Evolutionary conservation across 2,113 vertebrate species (phyloP).

Genomic region (Ailurus styani): DNA sequence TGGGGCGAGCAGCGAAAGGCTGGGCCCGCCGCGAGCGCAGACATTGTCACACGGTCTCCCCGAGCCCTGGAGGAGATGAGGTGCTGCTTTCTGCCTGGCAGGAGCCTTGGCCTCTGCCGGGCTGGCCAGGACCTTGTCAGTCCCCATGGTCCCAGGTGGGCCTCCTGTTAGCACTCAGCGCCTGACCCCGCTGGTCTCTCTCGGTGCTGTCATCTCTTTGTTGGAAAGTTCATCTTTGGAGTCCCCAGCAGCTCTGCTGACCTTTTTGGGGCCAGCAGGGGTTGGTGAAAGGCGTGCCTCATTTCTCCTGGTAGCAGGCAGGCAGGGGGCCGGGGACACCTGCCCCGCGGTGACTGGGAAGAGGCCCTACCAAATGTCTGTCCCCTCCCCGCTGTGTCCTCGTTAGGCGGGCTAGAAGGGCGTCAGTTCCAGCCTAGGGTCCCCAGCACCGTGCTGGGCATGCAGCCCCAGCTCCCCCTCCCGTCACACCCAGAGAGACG

Average conservation of each 20-base stretch:
- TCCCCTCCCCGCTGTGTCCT: not conserved
- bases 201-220: not conserved
- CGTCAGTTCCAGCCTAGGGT: not conserved
- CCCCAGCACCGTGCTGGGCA: not conserved
- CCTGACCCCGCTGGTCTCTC: not conserved
- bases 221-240: not conserved
- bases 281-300: not conserved
- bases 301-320: fast-evolving
- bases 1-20: conserved; percentile 16
- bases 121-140: not conserved
- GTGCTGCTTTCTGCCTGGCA: not conserved
- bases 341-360: not conserved
- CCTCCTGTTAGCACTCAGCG: not conserved
- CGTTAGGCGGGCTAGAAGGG: not conserved
- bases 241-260: not conserved
- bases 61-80: not conserved
- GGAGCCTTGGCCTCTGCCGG: not conserved
- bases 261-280: not conserved
- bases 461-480: not conserved
- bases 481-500: not conserved
- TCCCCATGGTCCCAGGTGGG: not conserved
- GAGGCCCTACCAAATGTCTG: not conserved
- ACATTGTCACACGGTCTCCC: not conserved
- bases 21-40: not conserved
- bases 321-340: not conserved